These are phyloP conservation scores for Hyphantria cunea DNA, from an alignment of 1,140 invertebrate species.

Conservation along the genomic window DNA sequence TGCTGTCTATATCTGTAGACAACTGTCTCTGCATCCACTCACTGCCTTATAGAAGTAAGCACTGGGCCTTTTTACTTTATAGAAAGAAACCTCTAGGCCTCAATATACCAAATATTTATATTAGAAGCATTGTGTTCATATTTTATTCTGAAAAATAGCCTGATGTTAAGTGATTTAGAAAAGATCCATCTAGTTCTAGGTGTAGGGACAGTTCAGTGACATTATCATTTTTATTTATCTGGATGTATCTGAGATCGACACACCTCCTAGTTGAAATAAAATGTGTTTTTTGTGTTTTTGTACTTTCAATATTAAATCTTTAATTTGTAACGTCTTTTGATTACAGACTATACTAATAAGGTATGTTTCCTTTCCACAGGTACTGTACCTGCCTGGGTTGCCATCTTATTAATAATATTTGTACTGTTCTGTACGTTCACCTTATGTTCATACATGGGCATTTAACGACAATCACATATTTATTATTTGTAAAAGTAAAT, in stretches of 20 bases:
- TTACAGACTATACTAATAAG: neutral
- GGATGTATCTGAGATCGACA: no score
- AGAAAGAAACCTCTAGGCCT: neutral
- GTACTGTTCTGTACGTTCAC: slow-evolving; percentile 89
- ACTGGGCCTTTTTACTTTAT: neutral
- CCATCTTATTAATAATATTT: slow-evolving; percentile 87
- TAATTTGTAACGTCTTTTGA: no score
- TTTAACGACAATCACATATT: slow-evolving; percentile 82
- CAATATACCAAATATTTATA: no score
- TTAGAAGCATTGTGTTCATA: no score
- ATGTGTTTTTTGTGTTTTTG: no score
- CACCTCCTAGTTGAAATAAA: no score
- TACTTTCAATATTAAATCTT: no score
- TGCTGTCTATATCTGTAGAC: slow-evolving; percentile 97
- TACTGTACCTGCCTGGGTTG: slow-evolving; percentile 89
- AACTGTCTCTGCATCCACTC: slow-evolving; percentile 96
- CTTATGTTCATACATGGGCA: slow-evolving; percentile 90
- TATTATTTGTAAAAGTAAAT: slow-evolving; percentile 38
- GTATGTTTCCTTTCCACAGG: slow-evolving; percentile 81
- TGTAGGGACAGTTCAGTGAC: no score
- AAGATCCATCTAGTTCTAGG: no score
- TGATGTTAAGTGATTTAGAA: no score
- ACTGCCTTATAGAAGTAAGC: slow-evolving; percentile 91
- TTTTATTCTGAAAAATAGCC: no score
- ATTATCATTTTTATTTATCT: no score